Percentiles rank a stretch among this genome's conserved stretches.
phyloP scores from a whole-genome alignment of 2,888 invertebrate species.

The Ferdinandea cuprea region DNA sequence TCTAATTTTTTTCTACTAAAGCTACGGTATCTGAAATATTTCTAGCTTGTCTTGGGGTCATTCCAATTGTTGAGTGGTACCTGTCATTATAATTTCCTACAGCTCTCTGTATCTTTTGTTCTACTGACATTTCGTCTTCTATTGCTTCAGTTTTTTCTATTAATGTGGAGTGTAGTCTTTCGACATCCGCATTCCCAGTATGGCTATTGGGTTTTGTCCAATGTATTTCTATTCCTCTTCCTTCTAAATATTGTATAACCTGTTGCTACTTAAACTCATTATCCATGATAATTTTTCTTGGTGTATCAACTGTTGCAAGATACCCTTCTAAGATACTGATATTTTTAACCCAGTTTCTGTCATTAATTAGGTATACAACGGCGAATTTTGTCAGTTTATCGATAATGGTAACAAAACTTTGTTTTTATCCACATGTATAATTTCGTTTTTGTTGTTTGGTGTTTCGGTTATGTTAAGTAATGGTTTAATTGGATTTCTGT shows the following conservation, averaged over 20 bases:
- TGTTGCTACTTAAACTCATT: constrained; percentile 1
- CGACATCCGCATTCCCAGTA: not conserved
- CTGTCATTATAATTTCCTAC: constrained; percentile 1
- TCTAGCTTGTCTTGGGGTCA: no score
- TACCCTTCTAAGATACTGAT: constrained; percentile 17
- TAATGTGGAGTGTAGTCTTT: not conserved
- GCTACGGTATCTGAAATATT: no score
- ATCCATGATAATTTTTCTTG: not conserved
- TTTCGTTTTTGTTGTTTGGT: not conserved
- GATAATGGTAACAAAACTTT: constrained; percentile 11
- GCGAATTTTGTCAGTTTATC: constrained; percentile 40
- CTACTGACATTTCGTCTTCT: not conserved
- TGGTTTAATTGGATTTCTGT: no score
- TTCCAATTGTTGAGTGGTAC: no score
- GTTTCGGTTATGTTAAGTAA: not conserved
- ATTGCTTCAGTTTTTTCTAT: not conserved
- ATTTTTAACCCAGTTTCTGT: constrained; percentile 39
- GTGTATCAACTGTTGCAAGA: not conserved
- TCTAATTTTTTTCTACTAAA: no score
- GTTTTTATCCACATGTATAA: constrained; percentile 1
- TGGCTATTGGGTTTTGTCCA: constrained; percentile 5
- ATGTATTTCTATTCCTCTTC: not conserved
- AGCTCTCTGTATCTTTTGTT: not conserved
- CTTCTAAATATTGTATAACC: not conserved
- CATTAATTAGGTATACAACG: constrained; percentile 44